Evolutionary conservation across 2,888 invertebrate species (phyloP).

Genomic region (Sabatieria punctata): DNA sequence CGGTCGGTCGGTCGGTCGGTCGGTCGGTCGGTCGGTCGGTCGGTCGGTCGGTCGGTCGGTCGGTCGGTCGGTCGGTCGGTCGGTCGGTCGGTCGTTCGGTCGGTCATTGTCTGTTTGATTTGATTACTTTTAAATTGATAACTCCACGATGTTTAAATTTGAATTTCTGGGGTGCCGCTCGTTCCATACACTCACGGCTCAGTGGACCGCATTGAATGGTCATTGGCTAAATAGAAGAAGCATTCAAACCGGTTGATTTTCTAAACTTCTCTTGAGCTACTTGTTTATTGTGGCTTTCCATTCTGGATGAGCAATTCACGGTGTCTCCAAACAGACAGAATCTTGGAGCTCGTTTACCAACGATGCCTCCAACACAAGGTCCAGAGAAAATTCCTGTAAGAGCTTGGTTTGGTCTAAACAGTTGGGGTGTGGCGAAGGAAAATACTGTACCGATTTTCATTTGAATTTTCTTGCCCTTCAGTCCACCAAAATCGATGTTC

Average conservation of each 20-base stretch:
- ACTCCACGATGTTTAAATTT: constrained; percentile 11
- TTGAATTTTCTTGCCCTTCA: background rate
- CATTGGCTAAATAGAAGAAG: constrained; percentile 16
- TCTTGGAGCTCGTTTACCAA: constrained; percentile 17
- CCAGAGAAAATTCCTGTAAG: constrained; percentile 3
- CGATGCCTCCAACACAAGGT: constrained; percentile 17
- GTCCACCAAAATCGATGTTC: constrained; percentile 9
- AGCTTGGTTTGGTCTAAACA: too few species aligned
- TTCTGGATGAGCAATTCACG: constrained; percentile 18
- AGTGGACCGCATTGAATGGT: constrained; percentile 17
- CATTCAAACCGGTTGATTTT: too few species aligned
- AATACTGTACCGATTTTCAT: constrained; percentile 10
- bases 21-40: too few species aligned
- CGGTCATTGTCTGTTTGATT: too few species aligned
- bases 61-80: too few species aligned
- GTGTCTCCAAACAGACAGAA: constrained; percentile 23
- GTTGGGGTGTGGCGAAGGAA: background rate
- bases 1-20: too few species aligned
- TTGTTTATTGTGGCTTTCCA: constrained; percentile 18
- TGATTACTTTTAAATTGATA: constrained; percentile 10
- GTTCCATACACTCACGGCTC: constrained; percentile 16
- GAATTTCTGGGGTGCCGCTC: constrained; percentile 12
- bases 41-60: too few species aligned
- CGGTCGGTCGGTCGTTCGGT: too few species aligned
- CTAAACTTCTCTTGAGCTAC: too few species aligned